Evolutionary conservation across 2,113 vertebrate species (phyloP).

Genomic region (Sceloporus undulatus): DNA sequence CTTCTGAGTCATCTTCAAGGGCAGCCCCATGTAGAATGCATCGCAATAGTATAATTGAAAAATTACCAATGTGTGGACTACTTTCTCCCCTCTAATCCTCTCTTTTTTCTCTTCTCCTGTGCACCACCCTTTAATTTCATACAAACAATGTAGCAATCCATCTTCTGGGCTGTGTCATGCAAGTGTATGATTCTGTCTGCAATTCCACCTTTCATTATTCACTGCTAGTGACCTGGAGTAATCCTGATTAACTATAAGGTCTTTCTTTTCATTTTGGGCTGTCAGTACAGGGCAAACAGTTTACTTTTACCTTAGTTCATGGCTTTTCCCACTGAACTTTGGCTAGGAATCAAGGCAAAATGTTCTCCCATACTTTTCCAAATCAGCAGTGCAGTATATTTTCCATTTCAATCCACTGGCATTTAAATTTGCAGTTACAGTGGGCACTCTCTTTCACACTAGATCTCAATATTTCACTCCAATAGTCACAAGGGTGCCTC

Average conservation of each 20-base stretch:
- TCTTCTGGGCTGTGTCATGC: slow-evolving; percentile 49
- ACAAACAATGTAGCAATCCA: slow-evolving; percentile 50
- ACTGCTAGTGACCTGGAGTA: slow-evolving; percentile 58
- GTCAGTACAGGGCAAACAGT: slow-evolving; percentile 56
- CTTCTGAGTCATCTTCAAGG: too few relatives aligned
- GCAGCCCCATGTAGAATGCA: too few relatives aligned
- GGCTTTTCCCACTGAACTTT: slow-evolving; percentile 43
- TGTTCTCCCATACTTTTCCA: slow-evolving; percentile 29
- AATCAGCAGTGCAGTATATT: background rate
- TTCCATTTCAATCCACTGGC: background rate
- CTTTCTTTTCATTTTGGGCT: slow-evolving; percentile 42
- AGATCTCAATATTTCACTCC: too few relatives aligned
- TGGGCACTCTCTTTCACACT: too few relatives aligned
- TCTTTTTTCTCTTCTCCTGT: background rate
- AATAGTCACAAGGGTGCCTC: too few relatives aligned
- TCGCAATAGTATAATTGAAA: too few relatives aligned
- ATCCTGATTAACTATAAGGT: background rate
- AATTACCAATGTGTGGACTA: too few relatives aligned
- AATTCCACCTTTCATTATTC: slow-evolving; percentile 64
- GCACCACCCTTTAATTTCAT: slow-evolving; percentile 54
- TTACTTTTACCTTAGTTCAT: slow-evolving; percentile 62
- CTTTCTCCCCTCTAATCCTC: too few relatives aligned
- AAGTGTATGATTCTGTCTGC: slow-evolving; percentile 57
- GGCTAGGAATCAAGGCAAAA: slow-evolving; percentile 37
- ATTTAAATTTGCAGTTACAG: background rate